phyloP scores from a whole-genome alignment of 2,113 vertebrate species.

The Podocnemis expansa region DNA sequence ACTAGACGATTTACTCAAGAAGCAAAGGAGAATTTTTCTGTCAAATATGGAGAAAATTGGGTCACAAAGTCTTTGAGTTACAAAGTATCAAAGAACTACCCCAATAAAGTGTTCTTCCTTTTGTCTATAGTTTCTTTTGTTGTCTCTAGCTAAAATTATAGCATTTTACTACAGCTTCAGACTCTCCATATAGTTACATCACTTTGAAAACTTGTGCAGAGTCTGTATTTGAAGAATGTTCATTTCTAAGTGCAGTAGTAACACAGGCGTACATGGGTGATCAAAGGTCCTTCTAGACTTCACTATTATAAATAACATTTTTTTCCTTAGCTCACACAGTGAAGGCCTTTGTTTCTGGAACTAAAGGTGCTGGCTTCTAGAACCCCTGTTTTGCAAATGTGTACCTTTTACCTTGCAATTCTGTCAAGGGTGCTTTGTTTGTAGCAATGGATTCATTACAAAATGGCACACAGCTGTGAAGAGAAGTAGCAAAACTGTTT shows the following conservation, averaged over 20 bases:
- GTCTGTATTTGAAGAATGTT: neutral
- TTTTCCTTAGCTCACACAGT: neutral
- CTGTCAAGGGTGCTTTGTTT: neutral
- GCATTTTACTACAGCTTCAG: neutral
- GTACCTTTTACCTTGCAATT: neutral
- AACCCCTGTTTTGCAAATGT: neutral
- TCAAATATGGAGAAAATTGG: neutral
- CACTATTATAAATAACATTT: neutral
- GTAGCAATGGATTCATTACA: neutral
- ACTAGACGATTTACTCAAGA: neutral
- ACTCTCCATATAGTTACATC: neutral
- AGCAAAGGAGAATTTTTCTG: neutral
- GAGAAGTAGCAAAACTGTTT: neutral
- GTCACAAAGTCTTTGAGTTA: neutral
- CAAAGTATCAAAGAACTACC: neutral
- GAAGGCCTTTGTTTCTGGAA: neutral
- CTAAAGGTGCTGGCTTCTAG: neutral
- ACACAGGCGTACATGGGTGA: neutral
- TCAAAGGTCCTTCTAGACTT: rapidly evolving
- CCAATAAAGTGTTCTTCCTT: rapidly evolving
- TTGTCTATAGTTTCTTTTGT: neutral
- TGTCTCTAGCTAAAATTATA: neutral
- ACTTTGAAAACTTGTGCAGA: neutral
- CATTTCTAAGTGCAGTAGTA: neutral
- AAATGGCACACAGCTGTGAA: neutral